Percentiles rank a stretch among this genome's conserved stretches.
Evolutionary conservation across 1,140 invertebrate species (phyloP).

Genomic region (Trinorchestia longiramus): DNA sequence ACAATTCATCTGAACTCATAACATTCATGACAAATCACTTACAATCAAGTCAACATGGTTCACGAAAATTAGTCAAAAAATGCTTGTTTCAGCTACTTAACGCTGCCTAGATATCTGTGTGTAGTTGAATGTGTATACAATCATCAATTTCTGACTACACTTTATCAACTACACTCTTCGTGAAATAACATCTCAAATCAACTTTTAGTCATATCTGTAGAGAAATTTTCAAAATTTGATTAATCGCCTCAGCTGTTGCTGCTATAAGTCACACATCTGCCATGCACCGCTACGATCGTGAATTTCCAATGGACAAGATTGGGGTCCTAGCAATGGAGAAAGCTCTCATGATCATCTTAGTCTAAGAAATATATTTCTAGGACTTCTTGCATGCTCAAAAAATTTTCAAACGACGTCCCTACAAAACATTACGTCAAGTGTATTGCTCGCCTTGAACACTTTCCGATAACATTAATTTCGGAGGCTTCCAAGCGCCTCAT

Average conservation of each 20-base stretch:
- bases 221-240: not conserved
- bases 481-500: not conserved
- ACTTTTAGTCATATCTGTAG: not conserved
- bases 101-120: not conserved
- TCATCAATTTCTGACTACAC: not conserved
- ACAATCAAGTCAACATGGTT: not conserved
- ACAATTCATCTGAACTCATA: not conserved
- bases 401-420: not conserved
- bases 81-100: not conserved
- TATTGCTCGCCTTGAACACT: not conserved
- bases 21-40: no score
- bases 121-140: not conserved
- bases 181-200: not conserved
- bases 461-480: not conserved
- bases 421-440: no score
- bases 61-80: not conserved
- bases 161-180: not conserved
- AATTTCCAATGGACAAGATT: not conserved
- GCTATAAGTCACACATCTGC: not conserved
- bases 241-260: not conserved
- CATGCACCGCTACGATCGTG: not conserved
- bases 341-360: not conserved
- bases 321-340: not conserved
- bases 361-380: not conserved
- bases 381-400: not conserved